Percentiles rank a stretch among this genome's conserved stretches.
Conservation (phyloP, 2,888 invertebrate genomes). For the Serrognathus titanus region DNA sequence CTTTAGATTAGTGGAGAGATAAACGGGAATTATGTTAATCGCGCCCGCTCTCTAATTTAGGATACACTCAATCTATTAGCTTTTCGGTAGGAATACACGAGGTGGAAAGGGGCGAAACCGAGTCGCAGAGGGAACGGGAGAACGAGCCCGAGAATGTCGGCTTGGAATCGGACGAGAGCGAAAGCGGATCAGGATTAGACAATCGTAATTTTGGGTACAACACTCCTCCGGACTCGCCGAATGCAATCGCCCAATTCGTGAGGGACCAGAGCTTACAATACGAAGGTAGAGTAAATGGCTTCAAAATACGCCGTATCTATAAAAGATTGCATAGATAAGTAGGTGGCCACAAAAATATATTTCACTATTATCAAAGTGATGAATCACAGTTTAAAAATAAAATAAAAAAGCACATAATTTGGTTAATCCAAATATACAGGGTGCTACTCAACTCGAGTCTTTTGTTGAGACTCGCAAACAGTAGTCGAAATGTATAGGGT, state of each 20-base stretch:
- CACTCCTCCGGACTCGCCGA: slow-evolving; percentile 95
- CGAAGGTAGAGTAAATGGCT: slow-evolving; percentile 58
- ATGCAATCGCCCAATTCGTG: slow-evolving; percentile 57
- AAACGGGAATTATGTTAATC: too few species aligned
- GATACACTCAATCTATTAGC: not conserved
- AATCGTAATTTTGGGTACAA: slow-evolving; percentile 62
- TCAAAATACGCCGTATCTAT: not conserved
- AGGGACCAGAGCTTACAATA: slow-evolving; percentile 68
- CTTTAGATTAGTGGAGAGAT: too few species aligned
- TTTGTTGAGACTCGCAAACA: too few species aligned
- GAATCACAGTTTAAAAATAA: not conserved
- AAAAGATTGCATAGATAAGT: too few species aligned
- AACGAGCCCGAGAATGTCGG: slow-evolving; percentile 58
- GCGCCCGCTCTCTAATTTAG: too few species aligned
- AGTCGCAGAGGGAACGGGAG: slow-evolving; percentile 61
- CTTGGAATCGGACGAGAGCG: slow-evolving; percentile 57
- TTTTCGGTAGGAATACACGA: slow-evolving; percentile 70
- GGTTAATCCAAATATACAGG: not conserved
- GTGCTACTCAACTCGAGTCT: too few species aligned
- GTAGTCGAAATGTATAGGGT: not conserved
- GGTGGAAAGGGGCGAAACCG: slow-evolving; percentile 78
- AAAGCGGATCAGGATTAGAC: slow-evolving; percentile 62
- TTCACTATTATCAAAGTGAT: not conserved
- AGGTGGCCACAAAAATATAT: not conserved
- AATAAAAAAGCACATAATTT: too few species aligned